Evolutionary conservation across 1,140 invertebrate species (phyloP), one percentile per base, ranked within the genome.

Genomic region (Mya arenaria): DNA sequence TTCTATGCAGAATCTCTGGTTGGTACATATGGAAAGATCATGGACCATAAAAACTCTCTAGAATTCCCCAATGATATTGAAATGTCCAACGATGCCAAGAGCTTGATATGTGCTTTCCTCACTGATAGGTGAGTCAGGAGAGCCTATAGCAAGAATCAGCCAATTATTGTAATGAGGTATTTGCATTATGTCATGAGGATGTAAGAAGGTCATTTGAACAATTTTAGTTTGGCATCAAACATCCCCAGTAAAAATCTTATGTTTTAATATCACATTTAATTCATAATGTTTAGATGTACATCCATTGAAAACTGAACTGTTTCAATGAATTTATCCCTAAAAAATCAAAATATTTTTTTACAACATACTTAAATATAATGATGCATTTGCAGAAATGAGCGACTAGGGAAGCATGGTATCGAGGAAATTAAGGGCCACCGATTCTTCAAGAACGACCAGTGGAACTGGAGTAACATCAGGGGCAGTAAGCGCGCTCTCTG

Each of bases 1-100:
- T 99, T 99, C 93, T 99, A 99, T 94, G 98, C 98, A 1, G 99
- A 99, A 90, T 99, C 98, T 65, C 94, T 99, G 74, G 97, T 99
- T 41, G 98, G 97, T 39, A 99, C 99, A 15, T 99, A 99, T 92
- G 97, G 97, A 30, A 99, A 99, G 94, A 99, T 99, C 87, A 99
- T 99, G 98, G 98, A 99, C 92, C 97, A 99, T 91, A 96, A 98
- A 92, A 99, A 98, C 91, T 98, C 98, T 19, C 93, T 99, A 3
- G 95, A 95, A 84, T 99, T 99, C 93, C 99, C 98, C 34, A 95
- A 97, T 87, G 99, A 99, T 92, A 95, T 97, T 65, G 96, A 98
- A 91, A 97, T 99, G 75, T 98, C 97, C 52, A 95, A 95, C 79
- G 95, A 97, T 90, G 98, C 98, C 5, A 99, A 99, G 93, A 96